Percentiles rank a stretch among this genome's conserved stretches.
Conservation (phyloP, 2,113 vertebrate species). For the Lepisosteus oculatus region DNA sequence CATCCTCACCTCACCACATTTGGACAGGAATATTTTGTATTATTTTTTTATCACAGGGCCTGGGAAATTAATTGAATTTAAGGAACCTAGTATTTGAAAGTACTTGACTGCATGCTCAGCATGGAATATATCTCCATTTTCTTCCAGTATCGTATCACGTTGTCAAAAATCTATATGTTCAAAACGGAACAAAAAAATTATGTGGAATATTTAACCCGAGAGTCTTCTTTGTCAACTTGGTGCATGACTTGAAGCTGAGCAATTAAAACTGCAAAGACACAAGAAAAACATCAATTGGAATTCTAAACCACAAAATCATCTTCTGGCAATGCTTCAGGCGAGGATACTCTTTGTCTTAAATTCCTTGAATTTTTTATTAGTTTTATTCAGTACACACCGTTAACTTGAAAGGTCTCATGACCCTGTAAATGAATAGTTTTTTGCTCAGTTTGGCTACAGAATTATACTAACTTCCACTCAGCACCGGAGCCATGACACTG, state of each 20-base stretch:
- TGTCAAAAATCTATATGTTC: not conserved
- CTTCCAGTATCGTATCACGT: no score
- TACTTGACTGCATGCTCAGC: no score
- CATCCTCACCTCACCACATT: no score
- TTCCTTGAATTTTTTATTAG: slow-evolving; percentile 21
- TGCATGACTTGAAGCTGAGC: not conserved
- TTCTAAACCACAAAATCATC: not conserved
- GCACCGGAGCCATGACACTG: no score
- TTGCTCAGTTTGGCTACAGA: not conserved
- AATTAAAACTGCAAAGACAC: not conserved
- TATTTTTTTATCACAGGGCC: no score
- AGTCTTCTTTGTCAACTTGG: not conserved
- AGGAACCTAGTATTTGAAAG: not conserved
- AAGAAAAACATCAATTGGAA: not conserved
- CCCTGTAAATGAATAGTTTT: slow-evolving; percentile 4
- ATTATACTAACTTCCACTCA: no score
- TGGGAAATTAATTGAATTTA: no score
- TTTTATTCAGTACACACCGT: slow-evolving; percentile 2
- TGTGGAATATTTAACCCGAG: not conserved
- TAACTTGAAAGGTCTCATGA: not conserved
- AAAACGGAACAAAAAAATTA: not conserved
- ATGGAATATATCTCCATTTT: not conserved
- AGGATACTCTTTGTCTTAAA: slow-evolving; percentile 16
- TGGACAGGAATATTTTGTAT: no score
- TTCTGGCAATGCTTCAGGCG: not conserved